Base-by-base conservation (phyloP, 2,888 invertebrate species). In the Muscina levida region DNA sequence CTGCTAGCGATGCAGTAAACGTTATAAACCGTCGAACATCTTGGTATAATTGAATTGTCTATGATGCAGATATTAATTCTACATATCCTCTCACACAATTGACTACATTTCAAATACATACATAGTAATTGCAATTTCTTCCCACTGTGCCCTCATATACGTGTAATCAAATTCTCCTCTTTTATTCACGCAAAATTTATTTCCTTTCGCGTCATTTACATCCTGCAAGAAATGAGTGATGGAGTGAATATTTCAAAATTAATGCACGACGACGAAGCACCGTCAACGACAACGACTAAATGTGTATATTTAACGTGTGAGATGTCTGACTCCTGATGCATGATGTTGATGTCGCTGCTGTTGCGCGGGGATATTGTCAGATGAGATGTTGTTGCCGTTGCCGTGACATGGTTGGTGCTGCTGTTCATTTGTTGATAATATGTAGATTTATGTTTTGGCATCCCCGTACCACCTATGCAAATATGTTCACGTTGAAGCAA, bases 121-220 rank as follows among this genome's bases (percentile, higher is more conserved):
- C n/a, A n/a, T n/a, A n/a, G n/a, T n/a, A n/a, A n/a, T n/a, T n/a
- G n/a, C n/a, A 3, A 31, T 31, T 31, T 31, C 4, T 8, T 5
- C 8, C 31, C 31, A 31, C 31, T 19, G n/a, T 13, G 8, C 70
- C 4, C 13, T 13, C 8, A n/a, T 31, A 17, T 44, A 74, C 62
- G 62, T 66, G 46, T 77, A 82, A 79, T 79, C 71, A 81, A 79
- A 77, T 77, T 74, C 65, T 67, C 62, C 46, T 59, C 73, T 77
- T 31, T 77, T 74, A 75, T 81, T 77, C 73, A 81, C 76, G 78
- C 77, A 71, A 82, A 80, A 82, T 84, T 79, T 84, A 82, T 82
- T 83, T 84, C 75, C 77, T 82, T 74, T 57, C 77, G 75, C 74
- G 74, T 74, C 78, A 79, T 78, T 79, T 80, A 76, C 83, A 84